Evolutionary conservation across 2,113 vertebrate genomes (phyloP).

Genomic region (Chelonoidis abingdonii): DNA sequence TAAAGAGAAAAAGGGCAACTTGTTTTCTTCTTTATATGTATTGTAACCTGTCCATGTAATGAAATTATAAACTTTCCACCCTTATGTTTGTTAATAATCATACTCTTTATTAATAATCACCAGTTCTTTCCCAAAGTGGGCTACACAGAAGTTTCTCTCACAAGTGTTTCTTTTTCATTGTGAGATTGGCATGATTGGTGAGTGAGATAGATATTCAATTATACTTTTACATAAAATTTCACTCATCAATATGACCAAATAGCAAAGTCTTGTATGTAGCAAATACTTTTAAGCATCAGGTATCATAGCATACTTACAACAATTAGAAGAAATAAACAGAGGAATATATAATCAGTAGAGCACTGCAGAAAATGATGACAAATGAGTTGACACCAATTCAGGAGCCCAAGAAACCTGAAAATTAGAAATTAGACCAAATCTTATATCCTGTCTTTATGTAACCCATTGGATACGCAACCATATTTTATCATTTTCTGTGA

Average conservation of each 20-base stretch:
- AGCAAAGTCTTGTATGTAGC: background rate
- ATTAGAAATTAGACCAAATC: background rate
- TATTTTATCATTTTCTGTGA: background rate
- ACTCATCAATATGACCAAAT: background rate
- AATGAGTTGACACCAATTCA: background rate
- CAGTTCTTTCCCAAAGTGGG: background rate
- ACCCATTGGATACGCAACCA: background rate
- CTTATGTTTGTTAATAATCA: background rate
- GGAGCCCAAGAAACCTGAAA: background rate
- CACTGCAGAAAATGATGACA: background rate
- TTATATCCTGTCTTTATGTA: background rate
- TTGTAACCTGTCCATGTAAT: background rate
- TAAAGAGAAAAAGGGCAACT: background rate
- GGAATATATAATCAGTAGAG: background rate
- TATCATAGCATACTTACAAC: background rate
- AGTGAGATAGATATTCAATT: background rate
- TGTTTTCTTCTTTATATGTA: constrained; percentile 1
- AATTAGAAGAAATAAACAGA: background rate
- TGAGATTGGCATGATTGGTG: background rate
- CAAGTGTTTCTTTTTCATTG: background rate
- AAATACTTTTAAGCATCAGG: background rate
- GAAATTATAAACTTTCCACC: background rate
- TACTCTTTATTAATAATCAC: background rate
- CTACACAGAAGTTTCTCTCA: background rate
- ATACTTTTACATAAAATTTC: background rate